Percentiles rank a stretch among this genome's conserved stretches.
phyloP scores from a whole-genome alignment of 2,797 vertebrate species.

The Acanthis flammea region DNA sequence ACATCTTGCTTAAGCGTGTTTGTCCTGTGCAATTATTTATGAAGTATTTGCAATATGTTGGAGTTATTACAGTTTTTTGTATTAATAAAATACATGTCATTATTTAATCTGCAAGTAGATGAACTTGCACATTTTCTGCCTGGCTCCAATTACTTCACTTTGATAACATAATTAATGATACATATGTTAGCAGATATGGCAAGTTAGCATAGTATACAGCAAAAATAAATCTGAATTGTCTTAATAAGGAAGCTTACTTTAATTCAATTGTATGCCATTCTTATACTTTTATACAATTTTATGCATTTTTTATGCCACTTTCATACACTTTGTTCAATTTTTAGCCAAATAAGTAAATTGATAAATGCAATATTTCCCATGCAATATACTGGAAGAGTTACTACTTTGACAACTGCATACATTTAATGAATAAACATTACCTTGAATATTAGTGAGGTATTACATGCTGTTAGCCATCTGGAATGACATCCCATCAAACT shows the following conservation, averaged over 20 bases:
- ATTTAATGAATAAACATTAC: accelerated
- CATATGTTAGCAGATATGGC: background rate
- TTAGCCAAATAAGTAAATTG: background rate
- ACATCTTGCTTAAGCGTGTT: background rate
- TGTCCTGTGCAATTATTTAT: background rate
- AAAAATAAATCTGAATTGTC: slow-evolving; percentile 22
- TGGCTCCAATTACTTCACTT: background rate
- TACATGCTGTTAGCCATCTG: background rate
- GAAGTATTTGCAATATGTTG: background rate
- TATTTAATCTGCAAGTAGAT: no score
- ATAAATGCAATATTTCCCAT: background rate
- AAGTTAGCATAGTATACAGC: background rate
- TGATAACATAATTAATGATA: slow-evolving; percentile 46
- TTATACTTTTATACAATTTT: background rate
- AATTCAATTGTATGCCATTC: background rate
- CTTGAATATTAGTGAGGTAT: background rate
- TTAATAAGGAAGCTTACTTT: background rate
- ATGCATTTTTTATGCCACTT: background rate
- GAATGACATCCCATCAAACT: background rate
- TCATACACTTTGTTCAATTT: background rate
- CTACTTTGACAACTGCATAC: background rate
- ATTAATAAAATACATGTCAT: background rate
- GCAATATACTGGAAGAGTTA: background rate
- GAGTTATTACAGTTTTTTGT: background rate
- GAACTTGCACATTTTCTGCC: slow-evolving; percentile 9